Base-by-base conservation (phyloP, 2,888 invertebrate species). In the Lithophane ornitopus region DNA sequence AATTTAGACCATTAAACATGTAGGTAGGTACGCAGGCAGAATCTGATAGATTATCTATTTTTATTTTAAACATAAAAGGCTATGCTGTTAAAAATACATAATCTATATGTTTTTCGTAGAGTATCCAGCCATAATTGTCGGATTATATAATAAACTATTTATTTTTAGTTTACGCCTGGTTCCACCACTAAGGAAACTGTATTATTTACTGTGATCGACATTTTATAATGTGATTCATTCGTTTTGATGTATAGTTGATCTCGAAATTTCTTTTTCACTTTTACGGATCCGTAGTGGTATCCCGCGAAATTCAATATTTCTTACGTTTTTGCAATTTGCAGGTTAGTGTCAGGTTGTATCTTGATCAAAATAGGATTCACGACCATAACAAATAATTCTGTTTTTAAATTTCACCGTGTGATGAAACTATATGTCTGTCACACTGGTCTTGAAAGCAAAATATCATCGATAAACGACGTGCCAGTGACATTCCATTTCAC, bases 1-100 rank as follows among this genome's bases (percentile, higher is more conserved):
- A 73, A 44, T 54, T 74, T 61, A 0, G 9, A 22, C 3, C 3
- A 34, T 0, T 26, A 58, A 4, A 39, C n/a, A n/a, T n/a, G n/a
- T n/a, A n/a, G n/a, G n/a, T n/a, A n/a, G n/a, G n/a, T 34, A 34
- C 14, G 22, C 41, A 22, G 68, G 41, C 63, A 74, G 71, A 61
- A 54, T 54, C 46, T 69, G 6, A 41, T 52, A 66, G 26, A 49
- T 70, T 73, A 58, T 62, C 41, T 78, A 72, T 72, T 66, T 58
- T 49, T 74, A 66, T 74, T 78, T 72, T 54, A 68, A 41, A 77
- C n/a, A 28, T 80, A 81, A 87, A 89, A 86, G 91, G 92, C 92
- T 92, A 93, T 92, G 92, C 90, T 90, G 82, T 89, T 81, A 70
- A 72, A 84, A 87, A 87, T 86, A 85, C 77, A 77, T 77, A 80